A percentile compares a stretch with the other conserved stretches of the same genome.
Conservation (phyloP, 1,140 invertebrate genomes). For the Adelges cooleyi region DNA sequence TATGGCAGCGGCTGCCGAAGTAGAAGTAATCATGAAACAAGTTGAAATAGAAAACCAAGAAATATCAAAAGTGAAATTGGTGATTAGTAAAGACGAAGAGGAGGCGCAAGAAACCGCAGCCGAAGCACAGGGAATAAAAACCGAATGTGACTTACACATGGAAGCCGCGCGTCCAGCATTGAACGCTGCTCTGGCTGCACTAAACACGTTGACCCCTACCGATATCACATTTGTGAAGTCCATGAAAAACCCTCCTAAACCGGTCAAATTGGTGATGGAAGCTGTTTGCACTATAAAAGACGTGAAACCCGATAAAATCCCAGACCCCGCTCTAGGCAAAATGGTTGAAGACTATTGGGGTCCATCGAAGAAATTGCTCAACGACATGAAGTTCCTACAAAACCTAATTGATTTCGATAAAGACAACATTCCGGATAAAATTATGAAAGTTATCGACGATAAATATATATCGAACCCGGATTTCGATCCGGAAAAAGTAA, state of each 20-base stretch:
- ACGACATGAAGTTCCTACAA: conserved; percentile 85
- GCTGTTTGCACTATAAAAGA: conserved; percentile 86
- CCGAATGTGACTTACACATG: conserved; percentile 93
- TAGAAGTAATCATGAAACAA: conserved; percentile 62
- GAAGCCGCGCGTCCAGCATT: conserved; percentile 91
- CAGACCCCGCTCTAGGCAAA: conserved; percentile 54
- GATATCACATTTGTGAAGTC: conserved; percentile 92
- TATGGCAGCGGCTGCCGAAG: conserved; percentile 69
- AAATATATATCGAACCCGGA: conserved; percentile 78
- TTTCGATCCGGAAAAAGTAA: conserved; percentile 81
- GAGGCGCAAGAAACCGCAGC: conserved; percentile 87
- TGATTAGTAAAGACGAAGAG: neutral
- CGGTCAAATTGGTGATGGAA: conserved; percentile 85
- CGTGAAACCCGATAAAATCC: conserved; percentile 76
- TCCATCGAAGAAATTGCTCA: conserved; percentile 77
- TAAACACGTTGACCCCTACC: conserved; percentile 83
- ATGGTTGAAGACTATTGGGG: conserved; percentile 88
- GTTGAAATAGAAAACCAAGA: conserved; percentile 74
- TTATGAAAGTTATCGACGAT: conserved; percentile 79
- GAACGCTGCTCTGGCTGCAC: conserved; percentile 74
- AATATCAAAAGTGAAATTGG: conserved; percentile 18
- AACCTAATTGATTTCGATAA: conserved; percentile 81
- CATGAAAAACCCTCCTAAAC: conserved; percentile 94
- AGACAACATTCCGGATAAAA: conserved; percentile 66
- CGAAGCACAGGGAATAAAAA: conserved; percentile 89